phyloP scores from a whole-genome alignment of 1,140 invertebrate species.

The Thaumatotibia leucotreta region DNA sequence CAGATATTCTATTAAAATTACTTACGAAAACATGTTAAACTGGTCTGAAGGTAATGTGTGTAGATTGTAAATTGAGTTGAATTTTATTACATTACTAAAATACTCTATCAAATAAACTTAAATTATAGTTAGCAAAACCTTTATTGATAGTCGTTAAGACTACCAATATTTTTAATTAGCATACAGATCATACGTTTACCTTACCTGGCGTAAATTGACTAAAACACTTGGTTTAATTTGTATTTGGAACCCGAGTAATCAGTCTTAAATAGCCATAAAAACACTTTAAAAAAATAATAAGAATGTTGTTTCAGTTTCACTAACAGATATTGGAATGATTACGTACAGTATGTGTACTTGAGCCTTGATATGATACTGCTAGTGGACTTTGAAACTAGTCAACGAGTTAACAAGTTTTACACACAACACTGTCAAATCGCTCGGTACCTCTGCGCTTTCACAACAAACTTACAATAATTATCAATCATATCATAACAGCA shows the following conservation, averaged over 20 bases:
- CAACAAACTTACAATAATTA: not conserved
- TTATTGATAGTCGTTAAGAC: no score
- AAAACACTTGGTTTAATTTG: not conserved
- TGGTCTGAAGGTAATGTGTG: no score
- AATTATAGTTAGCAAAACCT: no score
- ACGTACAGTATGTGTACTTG: not conserved
- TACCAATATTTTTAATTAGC: no score
- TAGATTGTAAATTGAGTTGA: no score
- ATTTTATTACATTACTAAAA: no score
- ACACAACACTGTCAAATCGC: no score
- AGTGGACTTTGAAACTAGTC: slow-evolving; percentile 4
- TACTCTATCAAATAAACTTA: no score
- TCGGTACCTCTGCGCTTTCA: not conserved
- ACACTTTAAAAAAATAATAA: not conserved
- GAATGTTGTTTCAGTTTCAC: not conserved
- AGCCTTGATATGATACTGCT: not conserved
- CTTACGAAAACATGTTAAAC: no score
- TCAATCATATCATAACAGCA: no score
- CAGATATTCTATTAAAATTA: no score
- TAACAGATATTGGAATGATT: not conserved
- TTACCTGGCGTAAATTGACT: not conserved
- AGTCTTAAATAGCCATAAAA: not conserved
- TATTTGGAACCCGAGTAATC: not conserved
- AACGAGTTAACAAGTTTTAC: not conserved
- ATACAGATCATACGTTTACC: no score